Percentiles rank a stretch among this genome's conserved stretches.
phyloP scores from a whole-genome alignment of 2,113 vertebrate species.

The Chloebia gouldiae region DNA sequence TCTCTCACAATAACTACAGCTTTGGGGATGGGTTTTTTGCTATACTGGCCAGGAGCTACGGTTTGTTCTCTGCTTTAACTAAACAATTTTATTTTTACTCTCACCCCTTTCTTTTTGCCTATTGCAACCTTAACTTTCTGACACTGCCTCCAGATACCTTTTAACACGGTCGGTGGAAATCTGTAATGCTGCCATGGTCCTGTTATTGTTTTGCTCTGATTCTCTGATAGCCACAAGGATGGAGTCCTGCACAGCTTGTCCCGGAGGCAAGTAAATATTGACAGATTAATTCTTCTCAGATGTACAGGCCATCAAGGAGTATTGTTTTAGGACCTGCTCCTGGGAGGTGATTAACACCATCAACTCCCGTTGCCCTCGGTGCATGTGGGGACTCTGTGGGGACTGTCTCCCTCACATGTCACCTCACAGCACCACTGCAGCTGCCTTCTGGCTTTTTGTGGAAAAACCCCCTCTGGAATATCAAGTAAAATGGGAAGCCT shows the following conservation, averaged over 20 bases:
- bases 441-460: neutral
- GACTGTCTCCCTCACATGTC: neutral
- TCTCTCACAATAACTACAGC: slow-evolving; percentile 47
- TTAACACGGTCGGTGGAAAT: slow-evolving; percentile 37
- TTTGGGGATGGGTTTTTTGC: slow-evolving; percentile 29
- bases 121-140: slow-evolving; percentile 53
- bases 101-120: neutral
- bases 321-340: slow-evolving; percentile 44
- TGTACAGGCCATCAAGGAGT: slow-evolving; percentile 40
- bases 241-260: slow-evolving; percentile 56
- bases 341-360: slow-evolving; percentile 24
- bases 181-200: slow-evolving; percentile 10
- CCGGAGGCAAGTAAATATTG: slow-evolving; percentile 58
- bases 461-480: accelerated
- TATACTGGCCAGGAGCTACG: neutral
- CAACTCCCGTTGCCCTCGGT: neutral
- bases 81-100: slow-evolving; percentile 58
- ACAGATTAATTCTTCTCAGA: slow-evolving; percentile 57
- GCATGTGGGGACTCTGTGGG: neutral
- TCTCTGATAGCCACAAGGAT: slow-evolving; percentile 56
- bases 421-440: neutral
- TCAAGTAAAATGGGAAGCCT: neutral
- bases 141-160: slow-evolving; percentile 55
- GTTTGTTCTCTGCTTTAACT: slow-evolving; percentile 51
- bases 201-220: slow-evolving; percentile 69